Base-by-base conservation (phyloP, 1,140 invertebrate genomes). In the Drosophila rhopaloa region DNA sequence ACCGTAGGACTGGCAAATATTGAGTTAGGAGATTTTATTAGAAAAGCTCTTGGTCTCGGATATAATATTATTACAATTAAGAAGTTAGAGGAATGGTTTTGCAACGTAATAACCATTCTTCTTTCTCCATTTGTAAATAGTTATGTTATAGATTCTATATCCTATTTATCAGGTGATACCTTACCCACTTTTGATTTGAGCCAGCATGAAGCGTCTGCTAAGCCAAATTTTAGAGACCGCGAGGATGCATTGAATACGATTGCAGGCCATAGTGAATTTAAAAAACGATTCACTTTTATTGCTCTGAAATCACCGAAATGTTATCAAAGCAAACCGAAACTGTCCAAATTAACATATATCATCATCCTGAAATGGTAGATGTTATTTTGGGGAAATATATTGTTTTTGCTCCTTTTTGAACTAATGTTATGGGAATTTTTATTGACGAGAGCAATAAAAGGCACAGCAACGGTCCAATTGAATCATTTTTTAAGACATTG, bases 391-490 rank as follows among this genome's bases (percentile, higher is more conserved):
- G 29, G 2, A 32, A 8, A 8, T 7, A 32, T 7, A 32, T 32
- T 32, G 6, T 32, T 32, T 32, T 32, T 32, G 29, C 7, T 32
- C 40, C 51, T 35, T 63, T 37, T 44, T 55, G 29, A 14, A 55
- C 38, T 0, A 63, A 63, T 29, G 10, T 55, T 16, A 55, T 63
- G 1, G 50, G 53, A 2, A 65, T 56, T 46, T 57, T 44, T 44
- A 65, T 57, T 56, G 61, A 57, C 24, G 2, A 1, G 4, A 53
- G 8, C 13, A 59, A 59, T 59, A 59, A 48, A 48, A 48, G 57
- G 29, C 11, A 14, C 43, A 58, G 14, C 29, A 59, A 59, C 24
- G 16, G 43, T 7, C 16, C 27, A 32, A 44, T 46, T 14, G 24
- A 44, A 9, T 11, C 24, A 24, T 24, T 32, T 32, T 32, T 32